Base-by-base conservation (phyloP, 2,113 vertebrate species). In the Trematocara nigrifrons region DNA sequence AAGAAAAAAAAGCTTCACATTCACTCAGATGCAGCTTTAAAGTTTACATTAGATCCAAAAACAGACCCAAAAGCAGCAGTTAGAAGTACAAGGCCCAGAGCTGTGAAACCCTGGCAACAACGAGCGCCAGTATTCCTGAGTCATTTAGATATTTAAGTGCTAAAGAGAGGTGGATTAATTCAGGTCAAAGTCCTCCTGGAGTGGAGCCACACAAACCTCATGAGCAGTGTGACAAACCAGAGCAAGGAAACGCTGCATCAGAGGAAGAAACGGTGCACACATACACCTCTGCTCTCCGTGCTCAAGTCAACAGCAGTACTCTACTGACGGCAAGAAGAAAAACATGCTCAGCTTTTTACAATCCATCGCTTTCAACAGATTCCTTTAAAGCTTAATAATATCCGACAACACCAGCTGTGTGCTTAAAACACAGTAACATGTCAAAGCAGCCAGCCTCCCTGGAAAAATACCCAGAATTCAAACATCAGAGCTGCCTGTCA, bases 101-200 rank as follows among this genome's bases (percentile, higher is more conserved):
- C 83, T 51, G 85, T 83, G 26, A 66, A 87, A 84, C 29, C 22
- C 38, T 16, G 85, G 15, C 45, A 31, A 29, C 71, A 11, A 38
- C 84, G 22, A n/a, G 45, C n/a, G 16, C 81, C 64, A 33, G 38
- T 5, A 11, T 38, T 31, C 78, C 74, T 20, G 31, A n/a, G 64
- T 52, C 87, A 45, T 42, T 49, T n/a, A 26, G 80, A 89, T 61
- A 26, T 79, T 87, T 40, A 18, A 33, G 76, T 35, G 82, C 66
- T 35, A 10, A 15, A 74, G 74, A 56, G 79, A 78, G 74, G 57
- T 35, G 29, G 89, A 88, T 91, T 87, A 92, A 89, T 86, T 74
- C 13, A 20, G 92, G 90, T 89, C 89, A 92, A 89, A 83, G 90
- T 94, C 90, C 89, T 54, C 26, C 26, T 29, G 26, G 56, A 69